Conservation (phyloP, 2,888 invertebrate genomes). For the Gastracanthus pulcherrimus region DNA sequence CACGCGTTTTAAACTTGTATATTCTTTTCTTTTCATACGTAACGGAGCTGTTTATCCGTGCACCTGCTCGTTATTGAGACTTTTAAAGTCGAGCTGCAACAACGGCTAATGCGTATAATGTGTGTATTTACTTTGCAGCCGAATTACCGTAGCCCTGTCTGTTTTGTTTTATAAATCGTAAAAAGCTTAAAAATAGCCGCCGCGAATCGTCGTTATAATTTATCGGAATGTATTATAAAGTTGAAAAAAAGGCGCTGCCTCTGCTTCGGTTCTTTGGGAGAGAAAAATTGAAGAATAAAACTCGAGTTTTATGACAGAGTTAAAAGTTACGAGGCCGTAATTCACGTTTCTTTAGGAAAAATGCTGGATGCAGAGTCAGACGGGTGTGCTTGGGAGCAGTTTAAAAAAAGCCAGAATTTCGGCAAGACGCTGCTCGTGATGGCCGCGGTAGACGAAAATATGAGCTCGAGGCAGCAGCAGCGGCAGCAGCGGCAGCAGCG, state of each 20-base stretch:
- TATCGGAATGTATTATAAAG: constrained; percentile 36
- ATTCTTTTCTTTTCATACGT: too few species aligned
- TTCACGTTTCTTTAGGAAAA: constrained; percentile 42
- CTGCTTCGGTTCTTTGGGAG: neutral
- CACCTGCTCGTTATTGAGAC: too few species aligned
- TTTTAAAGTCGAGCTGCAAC: too few species aligned
- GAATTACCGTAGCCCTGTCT: neutral
- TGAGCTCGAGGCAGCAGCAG: constrained; percentile 26
- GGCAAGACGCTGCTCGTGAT: constrained; percentile 1
- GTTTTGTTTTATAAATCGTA: constrained; percentile 5
- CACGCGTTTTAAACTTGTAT: too few species aligned
- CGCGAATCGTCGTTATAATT: constrained; percentile 7
- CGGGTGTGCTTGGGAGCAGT: constrained; percentile 11
- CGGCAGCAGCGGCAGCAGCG: neutral
- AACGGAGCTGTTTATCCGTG: too few species aligned
- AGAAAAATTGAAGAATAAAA: constrained; percentile 45
- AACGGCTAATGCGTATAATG: too few species aligned
- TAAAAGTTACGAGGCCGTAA: constrained; percentile 50
- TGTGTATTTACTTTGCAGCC: neutral
- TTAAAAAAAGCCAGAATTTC: constrained; percentile 29
- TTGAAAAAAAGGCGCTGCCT: neutral
- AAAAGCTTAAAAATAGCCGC: neutral
- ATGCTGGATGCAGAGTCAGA: constrained; percentile 4
- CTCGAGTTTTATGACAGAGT: constrained; percentile 45
- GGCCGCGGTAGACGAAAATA: constrained; percentile 25